Conservation (phyloP, 1,140 invertebrate species). For the Samia ricini region DNA sequence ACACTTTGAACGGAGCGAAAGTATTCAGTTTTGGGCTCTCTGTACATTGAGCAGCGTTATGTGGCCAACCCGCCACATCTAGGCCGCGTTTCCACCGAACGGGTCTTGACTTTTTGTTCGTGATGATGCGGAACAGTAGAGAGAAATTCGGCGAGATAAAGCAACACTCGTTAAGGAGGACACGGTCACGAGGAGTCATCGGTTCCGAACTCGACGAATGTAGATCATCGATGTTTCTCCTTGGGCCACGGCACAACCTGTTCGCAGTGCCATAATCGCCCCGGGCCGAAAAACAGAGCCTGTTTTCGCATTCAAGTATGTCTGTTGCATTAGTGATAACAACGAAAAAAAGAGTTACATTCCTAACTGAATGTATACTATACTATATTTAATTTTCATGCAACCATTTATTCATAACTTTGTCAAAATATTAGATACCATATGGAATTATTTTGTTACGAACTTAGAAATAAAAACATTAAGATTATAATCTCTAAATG, state of each 20-base stretch:
- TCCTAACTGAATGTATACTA: neutral
- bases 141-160: conserved; percentile 73
- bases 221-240: conserved; percentile 66
- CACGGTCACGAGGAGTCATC: conserved; percentile 73
- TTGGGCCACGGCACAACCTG: conserved; percentile 50
- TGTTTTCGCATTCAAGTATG: conserved; percentile 22
- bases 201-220: conserved; percentile 64
- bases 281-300: conserved; percentile 41
- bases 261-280: conserved; percentile 39
- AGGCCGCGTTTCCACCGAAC: conserved; percentile 63
- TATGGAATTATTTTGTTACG: conserved; percentile 4
- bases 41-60: conserved; percentile 30
- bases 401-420: neutral
- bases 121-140: conserved; percentile 67
- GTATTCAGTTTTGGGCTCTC: conserved; percentile 32
- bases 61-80: conserved; percentile 44
- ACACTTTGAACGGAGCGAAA: conserved; percentile 33
- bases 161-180: conserved; percentile 62
- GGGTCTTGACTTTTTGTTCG: conserved; percentile 65
- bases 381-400: neutral
- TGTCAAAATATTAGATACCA: neutral
- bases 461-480: conserved; percentile 3
- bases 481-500: neutral
- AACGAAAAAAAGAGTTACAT: neutral
- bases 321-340: neutral